Evolutionary conservation across 2,113 vertebrate species (phyloP).

Genomic region (Phalacrocorax pelagicus): DNA sequence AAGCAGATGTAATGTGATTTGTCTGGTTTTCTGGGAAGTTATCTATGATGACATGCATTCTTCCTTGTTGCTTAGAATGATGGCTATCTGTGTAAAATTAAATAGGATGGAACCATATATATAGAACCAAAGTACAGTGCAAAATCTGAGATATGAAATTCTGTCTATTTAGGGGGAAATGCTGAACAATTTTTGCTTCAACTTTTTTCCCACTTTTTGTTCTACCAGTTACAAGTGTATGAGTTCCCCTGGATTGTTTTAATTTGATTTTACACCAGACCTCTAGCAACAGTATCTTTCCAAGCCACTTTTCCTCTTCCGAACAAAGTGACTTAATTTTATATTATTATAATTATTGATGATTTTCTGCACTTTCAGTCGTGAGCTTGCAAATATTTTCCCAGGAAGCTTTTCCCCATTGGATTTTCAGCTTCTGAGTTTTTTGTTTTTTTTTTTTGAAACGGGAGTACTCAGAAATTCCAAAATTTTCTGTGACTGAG

Average conservation of each 20-base stretch:
- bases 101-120: background rate
- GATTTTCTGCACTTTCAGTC: background rate
- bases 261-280: background rate
- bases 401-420: background rate
- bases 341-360: background rate
- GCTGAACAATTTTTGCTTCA: background rate
- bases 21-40: background rate
- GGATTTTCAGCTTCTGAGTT: background rate
- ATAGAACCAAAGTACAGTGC: background rate
- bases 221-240: background rate
- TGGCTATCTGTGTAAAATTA: background rate
- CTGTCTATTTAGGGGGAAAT: background rate
- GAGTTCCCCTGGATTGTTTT: background rate
- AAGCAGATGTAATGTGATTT: background rate
- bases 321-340: background rate
- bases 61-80: background rate
- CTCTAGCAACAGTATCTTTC: background rate
- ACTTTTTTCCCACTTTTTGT: background rate
- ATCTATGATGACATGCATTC: background rate
- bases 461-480: background rate
- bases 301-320: background rate
- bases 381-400: background rate
- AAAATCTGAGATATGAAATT: background rate
- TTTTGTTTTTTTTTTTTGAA: background rate
- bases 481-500: background rate